These are phyloP conservation scores for Chelon labrosus DNA, from an alignment of 2,797 vertebrate species.

Conservation along the genomic window DNA sequence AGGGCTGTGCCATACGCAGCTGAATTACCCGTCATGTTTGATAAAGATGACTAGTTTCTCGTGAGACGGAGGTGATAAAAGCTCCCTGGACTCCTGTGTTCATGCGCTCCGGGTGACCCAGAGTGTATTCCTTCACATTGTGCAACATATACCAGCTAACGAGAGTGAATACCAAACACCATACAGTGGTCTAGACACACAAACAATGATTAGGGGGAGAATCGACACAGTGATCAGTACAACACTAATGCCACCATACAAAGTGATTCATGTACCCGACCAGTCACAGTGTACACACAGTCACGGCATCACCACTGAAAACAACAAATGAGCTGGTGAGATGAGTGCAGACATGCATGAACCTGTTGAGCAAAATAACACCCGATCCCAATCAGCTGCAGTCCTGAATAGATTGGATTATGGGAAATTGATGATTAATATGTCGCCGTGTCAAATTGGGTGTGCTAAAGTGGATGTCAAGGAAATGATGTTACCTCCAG, in stretches of 20 bases:
- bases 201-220: conserved; percentile 31
- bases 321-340: conserved; percentile 53
- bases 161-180: neutral
- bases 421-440: neutral
- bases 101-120: conserved; percentile 13
- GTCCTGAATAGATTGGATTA: conserved; percentile 1
- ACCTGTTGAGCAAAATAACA: conserved; percentile 23
- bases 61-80: conserved; percentile 21
- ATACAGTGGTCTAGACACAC: conserved; percentile 30
- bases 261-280: conserved; percentile 38
- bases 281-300: conserved; percentile 49
- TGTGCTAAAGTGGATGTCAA: neutral
- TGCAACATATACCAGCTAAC: conserved; percentile 5
- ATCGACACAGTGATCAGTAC: conserved; percentile 36
- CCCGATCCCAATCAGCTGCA: conserved; percentile 5
- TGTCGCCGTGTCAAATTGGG: neutral
- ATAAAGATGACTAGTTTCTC: conserved; percentile 18
- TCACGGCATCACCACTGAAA: conserved; percentile 46
- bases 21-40: conserved; percentile 38
- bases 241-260: conserved; percentile 43
- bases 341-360: conserved; percentile 65
- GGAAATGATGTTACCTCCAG: conserved; percentile 4
- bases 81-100: conserved; percentile 5
- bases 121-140: neutral
- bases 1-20: conserved; percentile 38